phyloP scores from a whole-genome alignment of 2,113 vertebrate species.

The Arothron firmamentum region DNA sequence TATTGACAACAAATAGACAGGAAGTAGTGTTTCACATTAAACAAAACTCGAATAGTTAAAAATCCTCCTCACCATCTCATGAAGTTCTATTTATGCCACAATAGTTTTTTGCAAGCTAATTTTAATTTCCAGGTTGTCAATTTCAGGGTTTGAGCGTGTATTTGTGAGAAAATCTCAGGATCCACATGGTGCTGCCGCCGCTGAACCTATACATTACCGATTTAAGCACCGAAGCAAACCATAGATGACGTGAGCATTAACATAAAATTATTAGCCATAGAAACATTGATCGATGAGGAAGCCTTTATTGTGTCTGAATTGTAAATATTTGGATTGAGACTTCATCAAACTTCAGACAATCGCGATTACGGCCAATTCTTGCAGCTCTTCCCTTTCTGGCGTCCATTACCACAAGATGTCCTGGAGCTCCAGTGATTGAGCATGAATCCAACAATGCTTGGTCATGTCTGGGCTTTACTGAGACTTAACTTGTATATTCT shows the following conservation, averaged over 20 bases:
- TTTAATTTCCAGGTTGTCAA: neutral
- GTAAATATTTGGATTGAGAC: conserved; percentile 13
- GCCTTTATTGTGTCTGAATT: conserved; percentile 11
- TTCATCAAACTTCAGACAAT: conserved; percentile 32
- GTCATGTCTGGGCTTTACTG: conserved; percentile 27
- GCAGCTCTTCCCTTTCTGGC: conserved; percentile 19
- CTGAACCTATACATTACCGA: conserved; percentile 30
- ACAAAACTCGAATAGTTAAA: conserved; percentile 3
- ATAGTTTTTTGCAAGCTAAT: neutral
- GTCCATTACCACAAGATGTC: conserved; percentile 15
- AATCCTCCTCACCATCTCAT: neutral
- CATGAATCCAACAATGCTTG: conserved; percentile 26
- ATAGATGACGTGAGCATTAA: neutral
- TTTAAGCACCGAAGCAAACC: conserved; percentile 19
- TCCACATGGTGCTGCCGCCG: conserved; percentile 45
- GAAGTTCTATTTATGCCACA: too few relatives aligned
- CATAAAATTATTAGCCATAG: neutral
- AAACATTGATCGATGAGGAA: neutral
- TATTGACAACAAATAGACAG: neutral
- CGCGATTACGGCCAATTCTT: conserved; percentile 15
- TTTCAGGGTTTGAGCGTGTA: neutral
- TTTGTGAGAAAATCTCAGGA: conserved; percentile 40
- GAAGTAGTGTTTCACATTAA: neutral
- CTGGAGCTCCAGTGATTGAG: conserved; percentile 32
- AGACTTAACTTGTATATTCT: conserved; percentile 42